Percentiles rank a stretch among this genome's conserved stretches.
Evolutionary conservation across 2,797 vertebrate genomes (phyloP).

Genomic region (Arctocebus calabarensis): DNA sequence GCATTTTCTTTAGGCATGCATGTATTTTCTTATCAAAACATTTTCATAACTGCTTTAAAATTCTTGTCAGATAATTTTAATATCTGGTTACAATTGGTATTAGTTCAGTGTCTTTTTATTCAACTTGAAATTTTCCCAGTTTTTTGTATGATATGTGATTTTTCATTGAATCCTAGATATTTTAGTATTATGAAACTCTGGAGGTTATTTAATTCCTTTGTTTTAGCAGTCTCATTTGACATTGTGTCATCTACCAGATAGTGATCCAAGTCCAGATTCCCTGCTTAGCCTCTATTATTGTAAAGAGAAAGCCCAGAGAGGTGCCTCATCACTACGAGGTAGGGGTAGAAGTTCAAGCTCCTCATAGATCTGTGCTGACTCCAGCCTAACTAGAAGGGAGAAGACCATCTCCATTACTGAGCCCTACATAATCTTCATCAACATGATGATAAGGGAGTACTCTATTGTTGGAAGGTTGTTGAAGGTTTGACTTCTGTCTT

Average conservation of each 20-base stretch:
- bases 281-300: background rate
- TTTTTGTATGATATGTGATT: background rate
- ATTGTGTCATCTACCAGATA: background rate
- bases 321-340: background rate
- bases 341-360: background rate
- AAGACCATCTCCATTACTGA: background rate
- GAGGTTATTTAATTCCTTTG: background rate
- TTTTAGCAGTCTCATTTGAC: background rate
- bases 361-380: background rate
- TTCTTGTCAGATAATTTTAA: background rate
- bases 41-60: background rate
- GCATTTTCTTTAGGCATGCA: background rate
- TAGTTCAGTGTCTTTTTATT: background rate
- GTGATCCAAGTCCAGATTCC: background rate
- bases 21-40: background rate
- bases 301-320: background rate
- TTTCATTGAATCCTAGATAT: background rate
- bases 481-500: background rate
- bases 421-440: background rate
- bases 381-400: background rate
- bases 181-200: background rate
- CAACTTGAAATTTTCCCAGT: background rate
- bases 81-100: background rate
- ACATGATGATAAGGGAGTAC: background rate
- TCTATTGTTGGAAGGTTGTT: background rate